Evolutionary conservation across 2,113 vertebrate genomes (phyloP).

Genomic region (Aspidoscelis tigris): DNA sequence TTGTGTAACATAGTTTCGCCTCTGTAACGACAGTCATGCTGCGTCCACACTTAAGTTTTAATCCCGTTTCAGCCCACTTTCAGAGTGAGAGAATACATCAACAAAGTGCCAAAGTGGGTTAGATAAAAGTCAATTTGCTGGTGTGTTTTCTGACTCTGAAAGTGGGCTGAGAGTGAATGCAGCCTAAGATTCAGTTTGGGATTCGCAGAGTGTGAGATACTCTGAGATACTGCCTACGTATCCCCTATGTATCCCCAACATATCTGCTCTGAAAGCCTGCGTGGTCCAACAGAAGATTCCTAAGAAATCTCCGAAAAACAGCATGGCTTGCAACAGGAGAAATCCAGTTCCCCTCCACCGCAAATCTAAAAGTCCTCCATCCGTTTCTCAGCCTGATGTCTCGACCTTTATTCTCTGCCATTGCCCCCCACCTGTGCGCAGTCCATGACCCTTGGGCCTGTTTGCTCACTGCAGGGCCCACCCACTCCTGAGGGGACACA

Average conservation of each 20-base stretch:
- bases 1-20: no score
- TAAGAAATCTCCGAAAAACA: not conserved
- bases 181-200: not conserved
- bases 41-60: no score
- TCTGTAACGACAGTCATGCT: no score
- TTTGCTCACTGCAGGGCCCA: conserved; percentile 35
- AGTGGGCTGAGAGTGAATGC: no score
- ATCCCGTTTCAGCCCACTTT: no score
- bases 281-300: not conserved
- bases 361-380: not conserved
- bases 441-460: conserved; percentile 20
- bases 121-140: no score
- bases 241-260: no score
- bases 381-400: not conserved
- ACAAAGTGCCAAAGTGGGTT: no score
- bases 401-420: not conserved
- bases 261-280: no score
- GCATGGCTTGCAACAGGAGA: not conserved
- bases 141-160: no score
- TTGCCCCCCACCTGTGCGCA: not conserved
- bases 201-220: not conserved
- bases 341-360: not conserved
- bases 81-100: no score
- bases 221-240: no score
- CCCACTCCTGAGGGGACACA: not conserved